Evolutionary conservation across 2,113 vertebrate species (phyloP).

Genomic region (Podiceps cristatus): DNA sequence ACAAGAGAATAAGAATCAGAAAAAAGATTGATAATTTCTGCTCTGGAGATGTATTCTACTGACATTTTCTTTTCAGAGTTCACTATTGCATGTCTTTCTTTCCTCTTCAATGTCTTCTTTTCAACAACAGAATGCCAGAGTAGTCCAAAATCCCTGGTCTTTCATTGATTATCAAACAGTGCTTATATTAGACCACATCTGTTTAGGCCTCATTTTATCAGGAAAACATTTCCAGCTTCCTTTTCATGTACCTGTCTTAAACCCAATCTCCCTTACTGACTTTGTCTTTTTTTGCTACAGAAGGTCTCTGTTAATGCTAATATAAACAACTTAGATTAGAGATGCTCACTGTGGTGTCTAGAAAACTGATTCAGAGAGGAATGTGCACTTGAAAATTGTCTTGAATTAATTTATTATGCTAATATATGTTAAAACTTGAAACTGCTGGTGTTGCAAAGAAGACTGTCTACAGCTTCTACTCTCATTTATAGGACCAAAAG

Average conservation of each 20-base stretch:
- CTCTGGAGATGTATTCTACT: neutral
- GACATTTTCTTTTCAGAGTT: neutral
- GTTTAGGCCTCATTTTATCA: neutral
- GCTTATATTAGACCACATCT: neutral
- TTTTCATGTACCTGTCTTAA: neutral
- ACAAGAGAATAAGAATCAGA: neutral
- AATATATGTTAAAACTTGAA: slow-evolving; percentile 56
- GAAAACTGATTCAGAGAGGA: slow-evolving; percentile 43
- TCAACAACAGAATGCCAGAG: neutral
- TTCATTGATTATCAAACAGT: neutral
- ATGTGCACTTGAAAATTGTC: slow-evolving; percentile 16
- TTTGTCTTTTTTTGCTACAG: slow-evolving; percentile 19
- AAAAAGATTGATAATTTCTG: neutral
- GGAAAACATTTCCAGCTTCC: neutral
- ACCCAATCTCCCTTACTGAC: neutral
- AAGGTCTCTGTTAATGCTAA: neutral
- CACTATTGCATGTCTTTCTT: neutral
- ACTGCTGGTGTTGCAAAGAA: neutral
- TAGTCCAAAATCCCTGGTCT: neutral
- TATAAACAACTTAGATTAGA: slow-evolving; percentile 45
- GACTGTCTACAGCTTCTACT: neutral
- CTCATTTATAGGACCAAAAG: slow-evolving; percentile 12
- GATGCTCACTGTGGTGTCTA: slow-evolving; percentile 2
- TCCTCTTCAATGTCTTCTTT: neutral
- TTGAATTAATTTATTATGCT: slow-evolving; percentile 47